A percentile compares a stretch with the other conserved stretches of the same genome.
phyloP scores from a whole-genome alignment of 2,888 invertebrate species.

The Acronicta psi region DNA sequence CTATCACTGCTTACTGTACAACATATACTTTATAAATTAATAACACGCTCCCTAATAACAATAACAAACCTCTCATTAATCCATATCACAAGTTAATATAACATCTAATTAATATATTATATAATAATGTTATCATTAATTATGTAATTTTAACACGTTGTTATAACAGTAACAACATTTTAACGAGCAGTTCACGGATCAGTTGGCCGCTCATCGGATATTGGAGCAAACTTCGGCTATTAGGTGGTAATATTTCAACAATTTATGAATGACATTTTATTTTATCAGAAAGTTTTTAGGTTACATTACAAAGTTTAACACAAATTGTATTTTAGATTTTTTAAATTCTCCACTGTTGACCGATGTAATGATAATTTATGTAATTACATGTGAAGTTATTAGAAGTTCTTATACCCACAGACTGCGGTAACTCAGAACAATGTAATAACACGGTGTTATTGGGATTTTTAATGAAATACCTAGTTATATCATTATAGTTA shows the following conservation, averaged over 20 bases:
- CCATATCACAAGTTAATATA: not conserved
- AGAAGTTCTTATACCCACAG: too few species aligned
- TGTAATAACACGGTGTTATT: too few species aligned
- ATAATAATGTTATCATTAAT: not conserved
- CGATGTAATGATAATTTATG: too few species aligned
- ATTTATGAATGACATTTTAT: conserved; percentile 36
- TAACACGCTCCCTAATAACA: too few species aligned
- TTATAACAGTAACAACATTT: conserved; percentile 19
- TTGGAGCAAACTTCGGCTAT: conserved; percentile 33
- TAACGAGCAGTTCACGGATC: conserved; percentile 31
- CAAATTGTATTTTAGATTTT: too few species aligned
- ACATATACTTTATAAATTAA: not conserved
- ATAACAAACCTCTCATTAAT: not conserved
- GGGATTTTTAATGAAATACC: too few species aligned
- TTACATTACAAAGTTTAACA: too few species aligned
- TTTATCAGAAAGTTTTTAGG: not conserved
- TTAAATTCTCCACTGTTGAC: too few species aligned
- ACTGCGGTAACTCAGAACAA: too few species aligned
- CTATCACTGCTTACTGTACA: too few species aligned
- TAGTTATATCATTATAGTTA: too few species aligned
- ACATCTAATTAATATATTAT: not conserved
- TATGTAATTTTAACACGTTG: conserved; percentile 8
- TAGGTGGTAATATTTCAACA: conserved; percentile 14
- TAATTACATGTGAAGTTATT: too few species aligned
- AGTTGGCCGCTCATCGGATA: conserved; percentile 19